A percentile compares a stretch with the other conserved stretches of the same genome.
These are phyloP conservation scores for Popillia japonica DNA, from an alignment of 1,140 invertebrate species.

Conservation along the genomic window DNA sequence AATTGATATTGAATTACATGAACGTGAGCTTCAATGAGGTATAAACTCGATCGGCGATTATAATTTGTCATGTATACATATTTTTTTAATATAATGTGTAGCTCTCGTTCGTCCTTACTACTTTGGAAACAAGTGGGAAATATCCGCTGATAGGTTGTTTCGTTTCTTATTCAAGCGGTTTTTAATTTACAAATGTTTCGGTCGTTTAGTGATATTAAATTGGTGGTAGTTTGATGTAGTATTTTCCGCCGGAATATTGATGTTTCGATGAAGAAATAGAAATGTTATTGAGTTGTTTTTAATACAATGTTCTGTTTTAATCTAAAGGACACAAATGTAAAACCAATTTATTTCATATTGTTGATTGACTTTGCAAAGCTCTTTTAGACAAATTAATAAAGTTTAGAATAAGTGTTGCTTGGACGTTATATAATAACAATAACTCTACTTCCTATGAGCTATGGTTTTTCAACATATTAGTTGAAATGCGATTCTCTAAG, in stretches of 20 bases:
- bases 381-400: no score
- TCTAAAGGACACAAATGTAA: not conserved
- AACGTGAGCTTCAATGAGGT: constrained; percentile 5
- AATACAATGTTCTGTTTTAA: constrained; percentile 1
- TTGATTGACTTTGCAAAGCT: not conserved
- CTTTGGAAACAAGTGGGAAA: no score
- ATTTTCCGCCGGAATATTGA: not conserved
- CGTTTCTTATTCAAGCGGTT: not conserved
- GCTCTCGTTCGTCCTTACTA: not conserved
- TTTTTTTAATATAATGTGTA: not conserved
- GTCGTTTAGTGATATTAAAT: constrained; percentile 22
- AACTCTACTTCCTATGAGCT: no score
- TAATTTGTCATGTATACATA: constrained; percentile 30
- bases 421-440: no score
- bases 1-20: constrained; percentile 33
- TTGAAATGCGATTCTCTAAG: no score
- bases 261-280: not conserved
- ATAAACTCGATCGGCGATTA: constrained; percentile 6
- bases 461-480: no score
- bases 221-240: constrained; percentile 28
- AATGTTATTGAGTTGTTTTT: constrained; percentile 18
- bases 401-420: no score
- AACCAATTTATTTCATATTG: not conserved
- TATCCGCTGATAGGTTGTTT: constrained; percentile 10
- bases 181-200: constrained; percentile 30